Base-by-base conservation (phyloP, 1,140 invertebrate species). In the Trinorchestia longiramus region DNA sequence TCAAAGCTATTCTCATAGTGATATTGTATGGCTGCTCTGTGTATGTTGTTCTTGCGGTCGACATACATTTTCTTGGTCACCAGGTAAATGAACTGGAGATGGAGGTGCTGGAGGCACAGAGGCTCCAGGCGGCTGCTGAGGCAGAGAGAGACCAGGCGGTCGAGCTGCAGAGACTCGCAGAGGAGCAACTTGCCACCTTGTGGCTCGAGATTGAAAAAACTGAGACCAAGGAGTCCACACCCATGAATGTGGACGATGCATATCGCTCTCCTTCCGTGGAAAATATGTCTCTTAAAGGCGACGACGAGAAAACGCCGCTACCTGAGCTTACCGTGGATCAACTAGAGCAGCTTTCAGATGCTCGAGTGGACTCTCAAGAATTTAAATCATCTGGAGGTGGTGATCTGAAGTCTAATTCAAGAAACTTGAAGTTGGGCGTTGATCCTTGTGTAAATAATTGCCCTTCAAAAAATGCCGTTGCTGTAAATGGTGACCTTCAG, bases 1-100 rank as follows among this genome's bases (percentile, higher is more conserved):
- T 19, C 6, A 53, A 19, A 53, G 19, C 47, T 53, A 19, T 53
- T 53, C 47, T 8, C 19, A 19, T 19, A 53, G 47, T 53, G 19
- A 53, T 19, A 53, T 8, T 6, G 47, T 53, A 19, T 53, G 6
- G 47, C 47, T 19, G 47, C 47, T 53, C 47, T 6, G 6, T 53
- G 47, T 53, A 19, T 8, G 6, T 53, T 8, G 6, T 6, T 53
- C 6, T 53, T 6, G 19, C 19, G 6, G 6, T 53, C 19, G 19
- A 6, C 47, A 53, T 53, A 19, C 19, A 53, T 53, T 53, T 53
- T 53, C 47, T 53, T 53, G 47, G 19, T 53, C 6, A 53, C 6
- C 92, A 94, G 92, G 92, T 94, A 43, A 94, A 44, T 40, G 92
- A 94, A 28, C 92, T 94, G 6, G 92, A 94, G 44, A 6, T 94